Evolutionary conservation across 2,113 vertebrate species (phyloP).

Genomic region (Daubentonia madagascariensis): DNA sequence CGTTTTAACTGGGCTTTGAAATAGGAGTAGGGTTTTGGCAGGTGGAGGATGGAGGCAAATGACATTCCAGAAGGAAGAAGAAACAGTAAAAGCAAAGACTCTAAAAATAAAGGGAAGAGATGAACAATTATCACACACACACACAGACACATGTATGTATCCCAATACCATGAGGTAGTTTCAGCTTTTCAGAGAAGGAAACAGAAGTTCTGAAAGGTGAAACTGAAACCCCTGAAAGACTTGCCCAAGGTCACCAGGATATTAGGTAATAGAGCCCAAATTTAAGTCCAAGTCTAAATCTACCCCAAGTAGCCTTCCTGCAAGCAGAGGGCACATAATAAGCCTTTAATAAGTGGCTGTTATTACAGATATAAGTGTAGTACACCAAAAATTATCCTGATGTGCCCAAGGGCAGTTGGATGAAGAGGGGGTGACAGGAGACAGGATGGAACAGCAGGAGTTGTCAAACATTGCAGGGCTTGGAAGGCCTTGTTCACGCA

Average conservation of each 20-base stretch:
- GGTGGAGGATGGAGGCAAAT: not conserved
- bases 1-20: not conserved
- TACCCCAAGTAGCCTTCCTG: not conserved
- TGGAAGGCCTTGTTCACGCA: fast-evolving
- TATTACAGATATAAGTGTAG: not conserved
- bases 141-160: too few relatives aligned
- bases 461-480: not conserved
- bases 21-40: not conserved
- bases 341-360: not conserved
- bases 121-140: not conserved
- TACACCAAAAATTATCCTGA: not conserved
- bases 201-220: not conserved
- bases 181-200: slow-evolving; percentile 20
- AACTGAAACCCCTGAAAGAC: not conserved
- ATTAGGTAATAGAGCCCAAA: not conserved
- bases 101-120: not conserved
- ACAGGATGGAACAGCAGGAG: fast-evolving
- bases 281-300: not conserved
- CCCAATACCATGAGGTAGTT: not conserved
- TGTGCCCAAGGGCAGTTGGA: not conserved
- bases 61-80: not conserved
- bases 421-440: not conserved
- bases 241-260: not conserved
- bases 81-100: not conserved
- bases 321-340: not conserved